Base-by-base conservation (phyloP, 2,797 vertebrate genomes). In the Anniella stebbinsi region DNA sequence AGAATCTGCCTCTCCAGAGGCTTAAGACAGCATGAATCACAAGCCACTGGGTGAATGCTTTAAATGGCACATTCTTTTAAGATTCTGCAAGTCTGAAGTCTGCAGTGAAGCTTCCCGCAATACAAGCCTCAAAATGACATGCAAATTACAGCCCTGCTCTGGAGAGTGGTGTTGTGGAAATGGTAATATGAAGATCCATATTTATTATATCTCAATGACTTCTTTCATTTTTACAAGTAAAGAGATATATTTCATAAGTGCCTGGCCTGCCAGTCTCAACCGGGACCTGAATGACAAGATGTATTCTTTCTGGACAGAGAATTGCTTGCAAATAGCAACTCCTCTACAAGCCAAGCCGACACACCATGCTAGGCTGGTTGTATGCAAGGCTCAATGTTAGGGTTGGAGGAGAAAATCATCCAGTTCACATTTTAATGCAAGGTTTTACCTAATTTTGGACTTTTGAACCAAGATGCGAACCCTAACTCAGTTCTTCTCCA, bases 181-280 rank as follows among this genome's bases (percentile, higher is more conserved):
- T 72, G 67, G 81, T 89, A 84, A 92, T 83, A 78, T 60, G 51
- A 81, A 69, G 72, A 48, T 76, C 84, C 84, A 87, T 89, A 82
- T 91, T 89, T 89, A 77, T 86, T 91, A 89, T 84, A 78, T 78
- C 57, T 78, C 87, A 87, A 73, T 1, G 18, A 78, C 41, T 72
- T 89, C 72, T 78, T 89, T 87, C 87, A 78, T 87, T 89, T n/a
- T 89, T 72, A 89, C 84, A 89, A 48, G 57, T 67, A 60, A 87
- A 90, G 70, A 38, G 87, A n/a, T 72, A 87, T 77, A 78, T 87
- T 91, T 89, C 54, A 51, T 89, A 87, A 89, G 28, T 63, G 51
- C 51, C 66, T 63, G 80, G 72, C 41, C 72, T 80, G 84, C 66
- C 80, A 80, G 67, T 48, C 54, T 78, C 51, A 73, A 9, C 28